Evolutionary conservation across 2,113 vertebrate species (phyloP), one percentile per base, ranked within the genome.

Genomic region (Australoheros scitulus): DNA sequence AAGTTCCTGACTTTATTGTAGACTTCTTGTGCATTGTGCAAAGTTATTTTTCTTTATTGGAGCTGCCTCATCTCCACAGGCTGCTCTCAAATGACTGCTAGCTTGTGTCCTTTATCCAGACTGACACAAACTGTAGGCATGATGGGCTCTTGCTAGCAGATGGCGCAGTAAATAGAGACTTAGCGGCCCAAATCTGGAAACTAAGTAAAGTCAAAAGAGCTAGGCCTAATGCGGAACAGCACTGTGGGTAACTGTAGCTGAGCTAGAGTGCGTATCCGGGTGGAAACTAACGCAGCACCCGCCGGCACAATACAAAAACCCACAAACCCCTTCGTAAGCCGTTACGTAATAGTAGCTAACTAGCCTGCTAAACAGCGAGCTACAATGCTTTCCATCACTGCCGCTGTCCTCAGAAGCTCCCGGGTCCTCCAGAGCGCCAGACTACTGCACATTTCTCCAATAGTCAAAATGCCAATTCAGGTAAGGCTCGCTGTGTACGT

Each of bases 401-500:
- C 72, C 6, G 0, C 86, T 2, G 36, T 92, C 7, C 64, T 74
- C 6, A 91, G 50, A 81, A 52, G 11, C 82, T 52, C 3, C 57
- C 76, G 84, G 5, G 60, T 76, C 2, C 2, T 85, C 32, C 84
- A 41, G 13, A 22, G 83, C 32, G 14, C 41, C 0, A 84, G 91
- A 76, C 79, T 76, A 3, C 58, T 95, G 3, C 94, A 94, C 80
- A 58, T 84, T 2, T 86, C 93, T 22, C 4, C 63, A 1, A 2
- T 47, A 11, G 43, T 22, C 55, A 92, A 88, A 58, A 94, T 96
- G 95, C 95, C 95, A 1, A 95, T 96, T 52, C 79, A 95, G 96
- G 96, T 96, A 81, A 91, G 87, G 14, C 1, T 79, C 63, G 59
- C 61, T 65, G 26, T 59, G 20, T 79, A 11, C 4, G 32, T 3